Evolutionary conservation across 2,113 vertebrate genomes (phyloP).

Genomic region (Emydura subglobosa): DNA sequence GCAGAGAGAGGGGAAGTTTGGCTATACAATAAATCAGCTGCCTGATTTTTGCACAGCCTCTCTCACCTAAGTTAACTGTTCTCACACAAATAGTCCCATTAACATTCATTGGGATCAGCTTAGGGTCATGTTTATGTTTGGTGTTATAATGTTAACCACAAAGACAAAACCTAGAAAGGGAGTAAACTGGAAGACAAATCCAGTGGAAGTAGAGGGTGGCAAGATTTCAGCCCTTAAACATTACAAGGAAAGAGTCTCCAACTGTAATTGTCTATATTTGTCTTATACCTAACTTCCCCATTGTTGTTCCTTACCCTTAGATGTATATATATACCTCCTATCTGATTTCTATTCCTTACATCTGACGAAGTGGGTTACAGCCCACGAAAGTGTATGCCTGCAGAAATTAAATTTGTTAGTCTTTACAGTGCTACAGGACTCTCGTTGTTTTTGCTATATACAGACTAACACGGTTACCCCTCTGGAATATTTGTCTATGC

Average conservation of each 20-base stretch:
- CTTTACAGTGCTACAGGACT: no score
- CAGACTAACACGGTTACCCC: no score
- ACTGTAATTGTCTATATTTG: not conserved
- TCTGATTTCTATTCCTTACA: no score
- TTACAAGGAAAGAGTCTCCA: not conserved
- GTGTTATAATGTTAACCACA: not conserved
- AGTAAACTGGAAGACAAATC: not conserved
- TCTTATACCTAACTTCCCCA: no score
- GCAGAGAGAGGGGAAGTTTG: not conserved
- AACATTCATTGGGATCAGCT: not conserved
- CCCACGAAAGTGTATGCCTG: no score
- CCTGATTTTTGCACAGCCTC: accelerated
- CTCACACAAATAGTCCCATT: not conserved
- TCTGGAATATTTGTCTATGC: not conserved
- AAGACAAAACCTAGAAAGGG: not conserved
- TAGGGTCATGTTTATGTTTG: not conserved
- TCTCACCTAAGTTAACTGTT: accelerated
- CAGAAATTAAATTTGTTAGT: no score
- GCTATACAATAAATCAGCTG: not conserved
- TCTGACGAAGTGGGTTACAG: no score
- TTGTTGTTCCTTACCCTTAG: no score
- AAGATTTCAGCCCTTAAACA: not conserved
- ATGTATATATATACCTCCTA: no score
- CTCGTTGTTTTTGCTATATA: no score
- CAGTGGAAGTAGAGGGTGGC: accelerated